Evolutionary conservation across 1,140 invertebrate species (phyloP), one percentile per base, ranked within the genome.

Genomic region (Drosophila punjabiensis): DNA sequence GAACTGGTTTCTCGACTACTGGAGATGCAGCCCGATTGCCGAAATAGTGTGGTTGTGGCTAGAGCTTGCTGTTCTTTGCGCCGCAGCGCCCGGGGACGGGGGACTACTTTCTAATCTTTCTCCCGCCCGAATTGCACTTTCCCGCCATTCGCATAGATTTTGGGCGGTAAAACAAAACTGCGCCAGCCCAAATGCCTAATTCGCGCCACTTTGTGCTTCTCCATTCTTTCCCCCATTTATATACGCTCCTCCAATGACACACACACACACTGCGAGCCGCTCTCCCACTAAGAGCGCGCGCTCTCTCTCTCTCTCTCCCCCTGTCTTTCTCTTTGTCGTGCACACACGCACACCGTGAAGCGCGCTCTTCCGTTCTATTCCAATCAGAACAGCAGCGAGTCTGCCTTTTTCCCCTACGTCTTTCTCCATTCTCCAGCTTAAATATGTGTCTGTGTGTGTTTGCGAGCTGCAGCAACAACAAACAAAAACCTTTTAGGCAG

Each of bases 121-220:
- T 82, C 67, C 69, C 64, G 80, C 70, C 61, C 64, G 70, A 78
- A 90, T 85, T 89, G 86, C 85, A 89, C 74, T 85, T 89, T 89
- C 85, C 74, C 85, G 85, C 85, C 85, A 89, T 79, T 71, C 55
- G 70, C 56, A 90, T 90, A 86, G 86, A 86, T 86, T 89, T 89
- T 89, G 82, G 86, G 86, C 86, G 85, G 75, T 89, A 89, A 89
- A 78, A 75, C 82, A 71, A 84, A 89, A 88, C 69, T 89, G 85
- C 85, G 86, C 85, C 86, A 88, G 83, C 85, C 68, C 58, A 82
- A 89, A 85, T 71, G 86, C 78, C 81, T 80, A 89, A 89, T 89
- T 89, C 85, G 82, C 85, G 85, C 85, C 86, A 90, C 81, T 89
- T 87, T 85, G 64, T 84, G 48, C 73, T 80, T 80, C 80, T 87